These are phyloP conservation scores for Hipposideros armiger DNA, from an alignment of 2,113 vertebrate species.

Conservation along the genomic window DNA sequence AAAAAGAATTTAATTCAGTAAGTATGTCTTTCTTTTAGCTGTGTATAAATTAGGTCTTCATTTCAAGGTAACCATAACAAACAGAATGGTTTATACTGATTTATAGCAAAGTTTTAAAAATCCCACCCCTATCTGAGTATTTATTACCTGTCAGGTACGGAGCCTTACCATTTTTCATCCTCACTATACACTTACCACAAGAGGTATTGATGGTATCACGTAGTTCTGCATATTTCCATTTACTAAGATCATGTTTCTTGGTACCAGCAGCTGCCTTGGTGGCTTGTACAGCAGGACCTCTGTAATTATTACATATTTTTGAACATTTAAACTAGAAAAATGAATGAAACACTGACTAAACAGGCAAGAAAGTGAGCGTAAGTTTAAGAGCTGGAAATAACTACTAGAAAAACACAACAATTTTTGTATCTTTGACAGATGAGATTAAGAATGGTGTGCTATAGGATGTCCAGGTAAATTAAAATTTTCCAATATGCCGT, in stretches of 20 bases:
- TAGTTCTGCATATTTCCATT: conserved; percentile 99
- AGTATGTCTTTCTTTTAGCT: conserved; percentile 6
- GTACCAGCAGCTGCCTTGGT: conserved; percentile 92
- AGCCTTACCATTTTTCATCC: too few species aligned
- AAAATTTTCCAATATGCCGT: background rate
- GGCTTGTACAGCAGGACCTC: conserved; percentile 94
- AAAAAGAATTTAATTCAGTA: conserved; percentile 13
- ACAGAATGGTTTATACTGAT: background rate
- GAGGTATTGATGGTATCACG: conserved; percentile 98
- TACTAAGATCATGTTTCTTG: conserved; percentile 98
- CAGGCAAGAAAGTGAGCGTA: background rate
- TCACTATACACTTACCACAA: conserved; percentile 90
- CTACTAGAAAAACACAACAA: background rate
- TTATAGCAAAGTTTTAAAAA: background rate
- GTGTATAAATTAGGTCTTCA: background rate
- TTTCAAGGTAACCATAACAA: conserved; percentile 40
- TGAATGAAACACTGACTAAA: conserved; percentile 40
- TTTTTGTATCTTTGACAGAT: conserved; percentile 20
- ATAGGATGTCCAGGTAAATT: background rate
- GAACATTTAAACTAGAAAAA: conserved; percentile 59
- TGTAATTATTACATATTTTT: conserved; percentile 80
- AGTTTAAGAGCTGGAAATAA: background rate
- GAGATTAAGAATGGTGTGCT: background rate
- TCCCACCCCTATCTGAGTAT: background rate
- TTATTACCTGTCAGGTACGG: background rate